A percentile compares a stretch with the other conserved stretches of the same genome.
Evolutionary conservation across 1,140 invertebrate species (phyloP).

Genomic region (Cydia splendana): DNA sequence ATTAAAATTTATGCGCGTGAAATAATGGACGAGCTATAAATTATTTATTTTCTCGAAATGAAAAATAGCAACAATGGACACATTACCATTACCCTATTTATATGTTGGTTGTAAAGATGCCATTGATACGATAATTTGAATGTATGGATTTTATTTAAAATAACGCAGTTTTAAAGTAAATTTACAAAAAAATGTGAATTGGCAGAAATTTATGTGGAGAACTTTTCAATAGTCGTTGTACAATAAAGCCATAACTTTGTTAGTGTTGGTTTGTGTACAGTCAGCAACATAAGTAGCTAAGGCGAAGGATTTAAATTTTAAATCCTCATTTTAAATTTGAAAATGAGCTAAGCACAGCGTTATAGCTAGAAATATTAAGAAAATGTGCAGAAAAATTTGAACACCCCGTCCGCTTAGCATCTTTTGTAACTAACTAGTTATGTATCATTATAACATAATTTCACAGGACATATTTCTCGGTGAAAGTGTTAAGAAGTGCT

Average conservation of each 20-base stretch:
- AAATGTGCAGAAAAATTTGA: too few relatives aligned
- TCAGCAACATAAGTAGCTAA: too few relatives aligned
- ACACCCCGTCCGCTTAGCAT: too few relatives aligned
- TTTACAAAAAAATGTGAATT: background rate
- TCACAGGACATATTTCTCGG: too few relatives aligned
- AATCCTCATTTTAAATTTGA: too few relatives aligned
- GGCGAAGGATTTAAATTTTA: too few relatives aligned
- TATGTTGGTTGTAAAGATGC: constrained; percentile 2
- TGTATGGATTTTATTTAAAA: constrained; percentile 13
- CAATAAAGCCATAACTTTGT: background rate
- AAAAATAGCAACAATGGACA: constrained; percentile 27
- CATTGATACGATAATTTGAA: constrained; percentile 14
- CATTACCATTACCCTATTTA: constrained; percentile 13
- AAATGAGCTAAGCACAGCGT: too few relatives aligned
- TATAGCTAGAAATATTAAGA: too few relatives aligned
- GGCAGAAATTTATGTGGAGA: background rate
- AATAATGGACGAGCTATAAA: constrained; percentile 29
- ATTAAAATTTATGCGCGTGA: constrained; percentile 23
- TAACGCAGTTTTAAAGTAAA: background rate
- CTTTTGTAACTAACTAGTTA: too few relatives aligned
- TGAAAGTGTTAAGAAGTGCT: too few relatives aligned
- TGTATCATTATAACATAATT: too few relatives aligned
- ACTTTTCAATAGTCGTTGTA: background rate
- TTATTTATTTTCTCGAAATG: constrained; percentile 28
- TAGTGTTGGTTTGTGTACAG: too few relatives aligned